Evolutionary conservation across 2,888 invertebrate genomes (phyloP).

Genomic region (Ferdinandea cuprea): DNA sequence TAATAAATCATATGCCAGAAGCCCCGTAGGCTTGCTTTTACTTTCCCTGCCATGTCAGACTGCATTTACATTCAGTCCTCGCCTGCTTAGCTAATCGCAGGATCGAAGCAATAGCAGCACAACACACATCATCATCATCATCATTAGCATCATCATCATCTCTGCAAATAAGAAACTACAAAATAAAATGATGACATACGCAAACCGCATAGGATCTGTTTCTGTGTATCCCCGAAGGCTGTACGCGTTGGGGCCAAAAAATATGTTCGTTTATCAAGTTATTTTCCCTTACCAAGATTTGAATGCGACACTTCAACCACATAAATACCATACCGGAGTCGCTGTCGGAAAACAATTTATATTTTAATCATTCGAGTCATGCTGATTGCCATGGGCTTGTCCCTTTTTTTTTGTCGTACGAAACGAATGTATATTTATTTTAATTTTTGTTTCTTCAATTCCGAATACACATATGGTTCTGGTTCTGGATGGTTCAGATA

Average conservation of each 20-base stretch:
- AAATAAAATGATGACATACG: conserved; percentile 41
- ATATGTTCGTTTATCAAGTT: conserved; percentile 60
- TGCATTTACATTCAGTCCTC: conserved; percentile 52
- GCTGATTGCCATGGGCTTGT: conserved; percentile 68
- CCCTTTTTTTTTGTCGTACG: conserved; percentile 24
- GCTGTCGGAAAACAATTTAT: conserved; percentile 64
- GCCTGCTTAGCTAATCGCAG: conserved; percentile 48
- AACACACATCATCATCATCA: too few species aligned
- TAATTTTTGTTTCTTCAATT: conserved; percentile 41
- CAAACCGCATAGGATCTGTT: conserved; percentile 8
- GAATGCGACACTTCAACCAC: background rate
- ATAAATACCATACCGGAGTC: conserved; percentile 16
- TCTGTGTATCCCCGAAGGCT: background rate
- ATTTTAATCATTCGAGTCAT: conserved; percentile 73
- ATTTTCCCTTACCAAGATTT: conserved; percentile 37
- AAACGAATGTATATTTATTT: conserved; percentile 22
- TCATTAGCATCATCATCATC: conserved; percentile 61
- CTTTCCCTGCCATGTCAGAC: too few species aligned
- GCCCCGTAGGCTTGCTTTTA: conserved; percentile 21
- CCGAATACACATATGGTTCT: conserved; percentile 24
- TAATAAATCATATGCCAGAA: conserved; percentile 68
- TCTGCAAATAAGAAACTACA: conserved; percentile 41
- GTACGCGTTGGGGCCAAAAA: background rate
- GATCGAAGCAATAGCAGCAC: conserved; percentile 22
- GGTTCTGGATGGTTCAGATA: too few species aligned